These are phyloP conservation scores for Omphaloscelis lunosa DNA, from an alignment of 2,888 invertebrate species.

Conservation along the genomic window DNA sequence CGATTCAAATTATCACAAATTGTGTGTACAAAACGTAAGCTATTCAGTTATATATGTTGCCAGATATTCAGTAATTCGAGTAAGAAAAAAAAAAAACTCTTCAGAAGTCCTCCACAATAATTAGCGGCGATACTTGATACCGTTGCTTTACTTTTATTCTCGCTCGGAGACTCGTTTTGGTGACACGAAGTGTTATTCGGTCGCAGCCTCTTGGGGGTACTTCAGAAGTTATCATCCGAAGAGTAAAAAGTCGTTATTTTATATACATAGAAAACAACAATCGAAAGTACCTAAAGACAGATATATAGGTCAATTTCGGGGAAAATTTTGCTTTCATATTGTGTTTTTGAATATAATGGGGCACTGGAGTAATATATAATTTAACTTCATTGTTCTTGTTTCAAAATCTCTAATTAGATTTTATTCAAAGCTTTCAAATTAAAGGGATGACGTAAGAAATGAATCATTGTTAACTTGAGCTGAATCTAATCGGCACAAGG, in stretches of 20 bases:
- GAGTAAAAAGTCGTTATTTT: slow-evolving; percentile 44
- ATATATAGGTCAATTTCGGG: slow-evolving; percentile 1
- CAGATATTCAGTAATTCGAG: slow-evolving; percentile 22
- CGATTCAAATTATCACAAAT: neutral
- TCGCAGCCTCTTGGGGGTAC: slow-evolving; percentile 40
- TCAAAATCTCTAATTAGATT: slow-evolving; percentile 17
- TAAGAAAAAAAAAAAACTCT: slow-evolving; percentile 18
- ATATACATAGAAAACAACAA: slow-evolving; percentile 7
- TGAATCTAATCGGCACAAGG: slow-evolving; percentile 9
- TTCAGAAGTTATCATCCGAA: slow-evolving; percentile 44
- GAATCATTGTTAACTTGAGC: slow-evolving; percentile 3
- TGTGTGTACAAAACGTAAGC: neutral
- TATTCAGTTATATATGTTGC: too few relatives aligned
- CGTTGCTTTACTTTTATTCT: slow-evolving; percentile 60
- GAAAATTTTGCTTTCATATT: neutral
- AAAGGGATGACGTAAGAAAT: slow-evolving; percentile 2
- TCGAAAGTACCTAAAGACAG: neutral
- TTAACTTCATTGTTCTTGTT: slow-evolving; percentile 12
- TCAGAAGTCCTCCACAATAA: slow-evolving; percentile 40
- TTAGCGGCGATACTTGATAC: slow-evolving; percentile 56
- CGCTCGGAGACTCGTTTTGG: slow-evolving; percentile 54
- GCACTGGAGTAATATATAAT: neutral
- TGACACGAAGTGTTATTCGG: slow-evolving; percentile 51
- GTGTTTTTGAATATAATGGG: neutral
- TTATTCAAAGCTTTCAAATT: neutral